Base-by-base conservation (phyloP, 2,797 vertebrate species). In the Sebastes taczanowskii region DNA sequence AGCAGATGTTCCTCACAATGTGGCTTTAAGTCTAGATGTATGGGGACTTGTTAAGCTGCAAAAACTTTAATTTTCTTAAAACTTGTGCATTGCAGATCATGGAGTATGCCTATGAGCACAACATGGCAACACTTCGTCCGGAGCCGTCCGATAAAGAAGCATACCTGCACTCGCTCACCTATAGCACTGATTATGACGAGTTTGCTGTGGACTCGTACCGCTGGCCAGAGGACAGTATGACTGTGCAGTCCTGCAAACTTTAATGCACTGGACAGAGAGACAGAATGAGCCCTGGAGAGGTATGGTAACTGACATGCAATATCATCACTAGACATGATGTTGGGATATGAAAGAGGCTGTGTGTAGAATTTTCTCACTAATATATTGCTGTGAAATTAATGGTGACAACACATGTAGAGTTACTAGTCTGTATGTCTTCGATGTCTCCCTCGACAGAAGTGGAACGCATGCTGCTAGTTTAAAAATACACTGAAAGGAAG, bases 81-180 rank as follows among this genome's bases (percentile, higher is more conserved):
- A 14, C 52, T 22, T 79, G 22, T 78, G 5, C 30, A 1, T 84
- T 91, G 10, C 90, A 99, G 99, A 95, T 99, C 2, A 95, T 97
- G 77, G 96, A 98, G 90, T 96, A 96, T 62, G 97, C 98, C 46
- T 99, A 98, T 71, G 88, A 94, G 84, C 96, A 96, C 83, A 96
- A 96, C 69, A 91, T 95, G 85, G 98, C 98, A 35, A 95, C 96
- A 4, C 93, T 96, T 85, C 94, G 88, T 11, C 98, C 98, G 0
- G 97, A 99, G 90, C 98, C 98, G 3, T 85, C 92, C 42, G 94
- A 99, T 94, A 98, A 99, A 79, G 96, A 96, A 73, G 96, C 94
- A 0, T 96, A 97, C 38, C 84, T 99, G 77, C 91, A 84, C 69
- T 96, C 97, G 1, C 96, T 97, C 53, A 87, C 96, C 81, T 99